Evolutionary conservation across 2,797 vertebrate genomes (phyloP).

Genomic region (Enteromius treurensis): DNA sequence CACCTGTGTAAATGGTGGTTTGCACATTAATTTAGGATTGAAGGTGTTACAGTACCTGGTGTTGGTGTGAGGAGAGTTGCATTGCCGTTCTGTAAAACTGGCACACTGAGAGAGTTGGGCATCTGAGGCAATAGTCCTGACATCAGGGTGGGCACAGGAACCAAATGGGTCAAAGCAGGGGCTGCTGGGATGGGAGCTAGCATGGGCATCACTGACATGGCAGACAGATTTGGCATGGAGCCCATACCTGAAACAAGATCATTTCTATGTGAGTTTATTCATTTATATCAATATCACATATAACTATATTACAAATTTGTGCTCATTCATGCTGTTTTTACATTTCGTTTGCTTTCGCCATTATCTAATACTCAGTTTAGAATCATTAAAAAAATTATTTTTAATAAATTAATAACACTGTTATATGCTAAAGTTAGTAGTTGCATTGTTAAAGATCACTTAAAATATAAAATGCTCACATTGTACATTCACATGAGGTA

Average conservation of each 20-base stretch:
- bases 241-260: constrained; percentile 82
- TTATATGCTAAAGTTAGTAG: background rate
- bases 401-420: background rate
- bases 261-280: background rate
- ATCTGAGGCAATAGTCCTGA: constrained; percentile 77
- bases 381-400: background rate
- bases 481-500: background rate
- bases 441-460: background rate
- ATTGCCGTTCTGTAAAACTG: constrained; percentile 87
- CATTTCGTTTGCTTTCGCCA: background rate
- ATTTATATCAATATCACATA: background rate
- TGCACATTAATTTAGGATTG: background rate
- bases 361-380: background rate
- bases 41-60: constrained; percentile 64
- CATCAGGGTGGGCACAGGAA: constrained; percentile 69
- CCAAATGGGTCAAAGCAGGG: constrained; percentile 76
- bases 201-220: constrained; percentile 82
- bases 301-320: background rate
- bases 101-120: constrained; percentile 81
- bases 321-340: background rate
- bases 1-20: background rate
- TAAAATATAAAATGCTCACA: background rate
- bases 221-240: constrained; percentile 86
- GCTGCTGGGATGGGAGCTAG: constrained; percentile 78
- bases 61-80: constrained; percentile 82